Conservation (phyloP, 2,113 vertebrate genomes). For the Rhodinocichla rosea region DNA sequence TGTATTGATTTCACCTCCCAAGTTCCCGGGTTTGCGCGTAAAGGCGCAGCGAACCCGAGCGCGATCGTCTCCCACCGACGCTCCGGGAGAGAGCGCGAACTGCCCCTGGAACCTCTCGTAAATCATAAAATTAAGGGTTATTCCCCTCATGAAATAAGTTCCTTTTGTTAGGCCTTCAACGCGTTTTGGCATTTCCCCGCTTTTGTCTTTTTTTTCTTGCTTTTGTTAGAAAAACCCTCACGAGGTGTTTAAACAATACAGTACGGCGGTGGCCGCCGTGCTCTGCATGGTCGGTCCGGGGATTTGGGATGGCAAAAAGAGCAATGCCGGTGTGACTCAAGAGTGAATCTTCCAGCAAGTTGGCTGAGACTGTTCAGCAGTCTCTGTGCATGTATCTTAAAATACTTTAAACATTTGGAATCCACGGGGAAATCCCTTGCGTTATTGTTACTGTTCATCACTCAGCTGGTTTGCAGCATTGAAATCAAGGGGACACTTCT, state of each 20-base stretch:
- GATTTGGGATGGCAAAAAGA: neutral
- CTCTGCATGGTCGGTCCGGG: neutral
- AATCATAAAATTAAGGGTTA: neutral
- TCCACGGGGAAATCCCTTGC: neutral
- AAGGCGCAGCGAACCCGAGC: neutral
- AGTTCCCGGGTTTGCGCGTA: neutral
- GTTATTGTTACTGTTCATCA: neutral
- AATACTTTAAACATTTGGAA: neutral
- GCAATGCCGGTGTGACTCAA: neutral
- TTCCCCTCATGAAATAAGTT: neutral
- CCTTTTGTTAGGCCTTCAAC: constrained; percentile 1
- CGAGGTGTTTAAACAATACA: constrained; percentile 1
- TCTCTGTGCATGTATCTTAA: neutral
- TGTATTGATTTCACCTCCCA: neutral
- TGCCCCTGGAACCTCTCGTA: neutral
- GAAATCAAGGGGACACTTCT: neutral
- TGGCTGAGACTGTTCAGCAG: neutral
- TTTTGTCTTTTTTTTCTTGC: neutral
- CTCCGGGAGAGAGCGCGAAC: neutral
- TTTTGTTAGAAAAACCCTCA: neutral
- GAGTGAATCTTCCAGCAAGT: neutral
- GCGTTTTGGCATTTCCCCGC: neutral
- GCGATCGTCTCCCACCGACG: neutral
- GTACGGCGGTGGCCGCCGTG: neutral
- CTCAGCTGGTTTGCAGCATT: neutral